These are phyloP conservation scores for Brachionus rotundiformis DNA, from an alignment of 1,140 invertebrate genomes.

Conservation along the genomic window DNA sequence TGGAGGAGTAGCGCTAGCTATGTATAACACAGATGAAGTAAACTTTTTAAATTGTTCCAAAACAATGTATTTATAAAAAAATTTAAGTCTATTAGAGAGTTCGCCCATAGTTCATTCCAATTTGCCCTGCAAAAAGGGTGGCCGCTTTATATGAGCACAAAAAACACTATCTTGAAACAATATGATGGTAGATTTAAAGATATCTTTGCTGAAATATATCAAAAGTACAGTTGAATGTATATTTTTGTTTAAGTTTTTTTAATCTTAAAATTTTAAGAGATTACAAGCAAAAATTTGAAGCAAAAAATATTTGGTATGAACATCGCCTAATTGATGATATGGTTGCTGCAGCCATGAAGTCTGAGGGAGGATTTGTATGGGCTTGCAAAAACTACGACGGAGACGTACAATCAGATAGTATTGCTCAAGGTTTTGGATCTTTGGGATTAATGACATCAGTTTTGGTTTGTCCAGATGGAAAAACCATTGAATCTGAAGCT, in stretches of 20 bases:
- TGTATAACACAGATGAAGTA: constrained; percentile 91
- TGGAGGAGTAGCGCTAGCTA: constrained; percentile 80
- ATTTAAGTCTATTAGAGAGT: constrained; percentile 76
- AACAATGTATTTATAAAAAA: too few species aligned
- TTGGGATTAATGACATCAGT: constrained; percentile 65
- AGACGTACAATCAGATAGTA: constrained; percentile 95
- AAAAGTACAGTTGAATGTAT: constrained; percentile 68
- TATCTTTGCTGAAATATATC: constrained; percentile 96
- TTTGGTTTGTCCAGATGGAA: constrained; percentile 64
- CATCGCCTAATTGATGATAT: constrained; percentile 99
- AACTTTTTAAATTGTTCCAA: too few species aligned
- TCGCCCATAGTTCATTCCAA: constrained; percentile 91
- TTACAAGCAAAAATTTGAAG: constrained; percentile 83
- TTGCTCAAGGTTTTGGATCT: constrained; percentile 79
- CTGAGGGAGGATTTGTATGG: constrained; percentile 97
- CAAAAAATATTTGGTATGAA: constrained; percentile 90
- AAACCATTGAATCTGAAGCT: constrained; percentile 65
- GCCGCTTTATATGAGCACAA: constrained; percentile 93
- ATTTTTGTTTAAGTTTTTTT: neutral
- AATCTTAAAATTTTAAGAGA: constrained; percentile 66
- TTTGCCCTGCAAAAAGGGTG: constrained; percentile 83
- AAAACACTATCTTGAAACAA: constrained; percentile 96
- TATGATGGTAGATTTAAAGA: constrained; percentile 99
- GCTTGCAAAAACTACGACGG: constrained; percentile 99
- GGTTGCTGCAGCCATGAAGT: constrained; percentile 97